Base-by-base conservation (phyloP, 2,113 vertebrate genomes). In the Oenanthe melanoleuca region DNA sequence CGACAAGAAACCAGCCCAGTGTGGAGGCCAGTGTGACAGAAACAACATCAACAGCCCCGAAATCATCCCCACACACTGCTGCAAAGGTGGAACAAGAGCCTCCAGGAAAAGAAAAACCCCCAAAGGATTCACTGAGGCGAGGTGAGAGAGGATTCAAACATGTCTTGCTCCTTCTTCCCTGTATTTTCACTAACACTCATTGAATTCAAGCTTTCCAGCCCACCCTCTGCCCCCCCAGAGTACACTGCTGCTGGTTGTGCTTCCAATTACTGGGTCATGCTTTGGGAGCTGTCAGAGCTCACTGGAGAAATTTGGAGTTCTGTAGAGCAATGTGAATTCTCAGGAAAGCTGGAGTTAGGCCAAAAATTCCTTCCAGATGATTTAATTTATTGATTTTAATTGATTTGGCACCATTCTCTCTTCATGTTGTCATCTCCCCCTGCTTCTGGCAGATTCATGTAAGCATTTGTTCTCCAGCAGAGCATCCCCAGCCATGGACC, bases 81-180 rank as follows among this genome's bases (percentile, higher is more conserved):
- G 60, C 19, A 12, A 82, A 37, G 2, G 2, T 20, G 0, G 89
- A 92, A 22, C 9, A 0, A 49, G 94, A 95, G 25, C 13, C 65
- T 18, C 22, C 42, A 33, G 92, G 92, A 31, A 93, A 73, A 55
- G 93, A 95, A 59, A 96, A 93, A n/a, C 8, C 37, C 42, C 38
- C 84, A 8, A 93, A 92, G 31, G 96, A 97, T 16, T 88, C 90
- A 8, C 6, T 92, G 55, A 96, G 66, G 56, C 12, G 38, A 97
- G 97, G 97, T 97, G 88, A 97, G 96, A 63, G 16, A 7, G 26
- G 6, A 16, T 77, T 84, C 55, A 50, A 26, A 55, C 8, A 1
- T 2, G 5, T 24, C 57, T 55, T 84, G 12, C 28, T 88, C 17
- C n/a, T 78, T 72, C 49, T 88, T 72, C 23, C 28, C 23, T 25